Percentiles rank a stretch among this genome's conserved stretches.
Evolutionary conservation across 2,888 invertebrate species (phyloP).

Genomic region (Helobdella robusta): DNA sequence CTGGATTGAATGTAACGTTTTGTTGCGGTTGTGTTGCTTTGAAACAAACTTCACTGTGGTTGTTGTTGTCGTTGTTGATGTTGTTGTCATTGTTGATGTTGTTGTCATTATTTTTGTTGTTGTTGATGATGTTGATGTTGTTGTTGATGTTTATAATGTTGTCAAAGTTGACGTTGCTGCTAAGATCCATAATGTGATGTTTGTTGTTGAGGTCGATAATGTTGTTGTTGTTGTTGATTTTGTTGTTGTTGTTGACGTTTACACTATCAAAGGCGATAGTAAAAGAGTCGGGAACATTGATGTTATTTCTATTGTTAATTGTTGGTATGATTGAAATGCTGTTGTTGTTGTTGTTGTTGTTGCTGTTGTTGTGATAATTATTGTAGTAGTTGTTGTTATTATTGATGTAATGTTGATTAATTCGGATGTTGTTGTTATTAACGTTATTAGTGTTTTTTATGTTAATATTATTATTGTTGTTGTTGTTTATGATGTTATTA

Average conservation of each 20-base stretch:
- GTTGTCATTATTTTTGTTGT: neutral
- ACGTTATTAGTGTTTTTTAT: neutral
- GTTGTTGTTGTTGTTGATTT: slow-evolving; percentile 15
- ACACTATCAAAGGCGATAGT: too few relatives aligned
- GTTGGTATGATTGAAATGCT: neutral
- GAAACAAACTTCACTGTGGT: slow-evolving; percentile 32
- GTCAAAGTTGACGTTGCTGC: too few relatives aligned
- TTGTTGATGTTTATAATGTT: neutral
- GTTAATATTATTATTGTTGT: slow-evolving; percentile 1
- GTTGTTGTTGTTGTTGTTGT: neutral
- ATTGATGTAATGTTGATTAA: neutral
- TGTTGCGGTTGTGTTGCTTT: slow-evolving; percentile 37
- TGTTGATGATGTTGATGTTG: neutral
- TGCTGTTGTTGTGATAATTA: neutral
- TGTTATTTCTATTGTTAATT: slow-evolving; percentile 37
- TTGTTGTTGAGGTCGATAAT: neutral
- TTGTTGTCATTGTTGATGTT: neutral
- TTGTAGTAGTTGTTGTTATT: slow-evolving; percentile 6
- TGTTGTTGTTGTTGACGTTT: too few relatives aligned
- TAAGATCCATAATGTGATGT: neutral
- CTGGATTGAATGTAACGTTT: slow-evolving; percentile 41
- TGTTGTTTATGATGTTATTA: neutral
- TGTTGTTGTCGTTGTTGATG: slow-evolving; percentile 18
- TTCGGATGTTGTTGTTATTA: neutral
- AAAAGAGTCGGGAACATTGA: too few relatives aligned